Percentiles rank a stretch among this genome's conserved stretches.
Evolutionary conservation across 2,888 invertebrate species (phyloP).

Genomic region (Geotrupes spiniger): DNA sequence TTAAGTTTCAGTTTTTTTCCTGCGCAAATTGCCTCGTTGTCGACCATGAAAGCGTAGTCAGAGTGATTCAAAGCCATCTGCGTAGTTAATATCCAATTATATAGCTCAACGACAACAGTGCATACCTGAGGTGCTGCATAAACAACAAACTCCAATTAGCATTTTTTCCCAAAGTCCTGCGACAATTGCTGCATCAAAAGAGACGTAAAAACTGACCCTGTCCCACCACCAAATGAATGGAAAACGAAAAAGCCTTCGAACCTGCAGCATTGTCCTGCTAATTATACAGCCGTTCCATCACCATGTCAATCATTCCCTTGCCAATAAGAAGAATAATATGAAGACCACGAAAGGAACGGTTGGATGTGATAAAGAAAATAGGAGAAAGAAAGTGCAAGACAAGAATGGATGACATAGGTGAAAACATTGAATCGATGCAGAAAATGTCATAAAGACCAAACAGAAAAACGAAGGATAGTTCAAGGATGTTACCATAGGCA

Average conservation of each 20-base stretch:
- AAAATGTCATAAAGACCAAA: too few relatives aligned
- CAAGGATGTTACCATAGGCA: too few relatives aligned
- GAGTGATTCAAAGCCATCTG: constrained; percentile 84
- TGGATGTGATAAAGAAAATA: too few relatives aligned
- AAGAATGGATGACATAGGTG: too few relatives aligned
- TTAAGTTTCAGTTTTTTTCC: constrained; percentile 82
- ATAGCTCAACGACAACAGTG: constrained; percentile 92
- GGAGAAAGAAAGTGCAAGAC: too few relatives aligned
- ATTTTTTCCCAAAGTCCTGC: constrained; percentile 83
- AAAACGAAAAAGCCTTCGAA: constrained; percentile 84
- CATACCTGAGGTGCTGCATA: constrained; percentile 89
- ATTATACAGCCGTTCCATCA: constrained; percentile 69
- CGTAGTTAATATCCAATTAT: constrained; percentile 88
- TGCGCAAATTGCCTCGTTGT: constrained; percentile 93
- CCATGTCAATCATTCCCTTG: constrained; percentile 71
- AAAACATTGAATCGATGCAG: too few relatives aligned
- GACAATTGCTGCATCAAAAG: constrained; percentile 81
- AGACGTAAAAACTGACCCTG: constrained; percentile 87
- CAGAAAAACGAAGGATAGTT: too few relatives aligned
- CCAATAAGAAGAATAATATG: too few relatives aligned
- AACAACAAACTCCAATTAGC: constrained; percentile 85
- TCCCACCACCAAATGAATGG: constrained; percentile 84
- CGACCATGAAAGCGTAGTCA: constrained; percentile 92
- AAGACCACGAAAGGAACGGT: too few relatives aligned
- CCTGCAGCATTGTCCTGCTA: constrained; percentile 78